A percentile compares a stretch with the other conserved stretches of the same genome.
Evolutionary conservation across 1,140 invertebrate genomes (phyloP).

Genomic region (Drosophila orena): DNA sequence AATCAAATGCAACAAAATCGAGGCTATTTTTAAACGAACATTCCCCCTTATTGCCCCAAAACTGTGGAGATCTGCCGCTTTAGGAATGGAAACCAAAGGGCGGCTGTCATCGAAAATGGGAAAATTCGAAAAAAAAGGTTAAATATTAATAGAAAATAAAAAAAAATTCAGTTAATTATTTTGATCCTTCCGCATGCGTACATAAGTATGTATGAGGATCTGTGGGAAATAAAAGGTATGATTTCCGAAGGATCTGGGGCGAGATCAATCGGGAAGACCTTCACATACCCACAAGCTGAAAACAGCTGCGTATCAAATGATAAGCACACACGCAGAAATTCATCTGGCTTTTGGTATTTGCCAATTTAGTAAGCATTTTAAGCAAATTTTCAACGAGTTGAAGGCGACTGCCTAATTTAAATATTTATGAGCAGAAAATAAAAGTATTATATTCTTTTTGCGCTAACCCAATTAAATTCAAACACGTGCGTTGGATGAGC

Average conservation of each 20-base stretch:
- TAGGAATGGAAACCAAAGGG: conserved; percentile 23
- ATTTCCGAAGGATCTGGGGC: conserved; percentile 48
- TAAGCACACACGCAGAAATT: conserved; percentile 1
- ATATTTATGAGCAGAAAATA: conserved; percentile 13
- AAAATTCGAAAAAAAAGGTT: background rate
- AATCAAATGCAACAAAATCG: conserved; percentile 34
- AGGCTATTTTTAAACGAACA: conserved; percentile 34
- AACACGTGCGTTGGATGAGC: conserved; percentile 52
- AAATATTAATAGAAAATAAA: too few relatives aligned
- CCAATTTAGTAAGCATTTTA: conserved; percentile 55
- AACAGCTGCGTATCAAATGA: conserved; percentile 55
- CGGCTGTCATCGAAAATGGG: conserved; percentile 68
- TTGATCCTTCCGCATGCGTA: too few relatives aligned
- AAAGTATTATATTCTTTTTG: conserved; percentile 32
- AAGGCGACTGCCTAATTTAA: conserved; percentile 19
- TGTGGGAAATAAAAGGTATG: background rate
- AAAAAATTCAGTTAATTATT: too few relatives aligned
- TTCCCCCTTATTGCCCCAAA: conserved; percentile 3
- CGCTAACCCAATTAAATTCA: conserved; percentile 63
- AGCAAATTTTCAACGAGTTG: conserved; percentile 40
- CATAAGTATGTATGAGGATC: background rate
- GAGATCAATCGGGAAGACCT: conserved; percentile 39
- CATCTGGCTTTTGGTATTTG: background rate
- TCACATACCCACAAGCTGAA: conserved; percentile 24
- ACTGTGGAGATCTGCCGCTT: conserved; percentile 5